Evolutionary conservation across 1,140 invertebrate genomes (phyloP), one percentile per base, ranked within the genome.

Genomic region (Trinorchestia longiramus): DNA sequence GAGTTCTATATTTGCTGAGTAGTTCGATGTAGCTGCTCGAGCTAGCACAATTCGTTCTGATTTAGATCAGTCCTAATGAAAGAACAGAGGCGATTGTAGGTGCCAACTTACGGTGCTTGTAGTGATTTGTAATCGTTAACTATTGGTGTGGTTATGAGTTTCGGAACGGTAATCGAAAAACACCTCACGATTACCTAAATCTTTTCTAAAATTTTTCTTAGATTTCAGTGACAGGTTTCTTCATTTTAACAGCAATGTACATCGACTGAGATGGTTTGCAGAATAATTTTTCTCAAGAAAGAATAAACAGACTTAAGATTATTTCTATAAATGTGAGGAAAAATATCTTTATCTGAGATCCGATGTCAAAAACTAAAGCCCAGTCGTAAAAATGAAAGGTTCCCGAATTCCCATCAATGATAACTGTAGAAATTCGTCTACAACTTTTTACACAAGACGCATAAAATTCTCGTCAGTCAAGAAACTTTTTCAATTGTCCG

Each of bases 381-480:
- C 0, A 90, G 11, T 41, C 92, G 41, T 45, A 94, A 94, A 94
- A 94, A 94, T 94, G 28, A 45, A 45, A 40, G 47, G 45, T 94
- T 90, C 88, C 88, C 43, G 8, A 43, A 90, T 42, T 90, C 88
- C 88, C 44, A 94, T 94, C 92, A 94, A 94, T 94, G 44, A 94
- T 47, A 94, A 43, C 92, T 8, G 92, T n/a, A 47, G 92, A 47
- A 94, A 94, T 94, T 94, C 92, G 43, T 94, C 44, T 42, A 43
- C 92, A 94, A 47, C 43, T 94, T 94, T 47, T 47, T 47, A 47
- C 36, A 94, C 43, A 94, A 94, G 92, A 94, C 41, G 92, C 92
- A 94, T 94, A 94, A 94, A 94, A 94, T 94, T 94, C 92, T 94
- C 92, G 92, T 94, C 92, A 94, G 92, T 94, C 92, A 94, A 94